These are phyloP conservation scores for Embidobia sp. DNA, from an alignment of 2,888 invertebrate species.

Conservation along the genomic window DNA sequence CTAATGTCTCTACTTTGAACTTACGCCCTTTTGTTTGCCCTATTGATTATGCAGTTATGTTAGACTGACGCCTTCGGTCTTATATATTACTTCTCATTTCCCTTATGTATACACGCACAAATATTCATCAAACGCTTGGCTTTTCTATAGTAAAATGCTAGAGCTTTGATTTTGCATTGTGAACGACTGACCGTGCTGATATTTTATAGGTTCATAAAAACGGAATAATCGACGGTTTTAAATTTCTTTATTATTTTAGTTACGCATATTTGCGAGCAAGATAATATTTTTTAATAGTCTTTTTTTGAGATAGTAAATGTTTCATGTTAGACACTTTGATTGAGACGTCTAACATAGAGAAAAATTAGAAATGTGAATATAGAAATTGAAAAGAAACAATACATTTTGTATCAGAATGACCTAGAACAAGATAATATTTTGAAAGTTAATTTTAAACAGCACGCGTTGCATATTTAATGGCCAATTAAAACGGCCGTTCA, in stretches of 20 bases:
- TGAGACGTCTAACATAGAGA: too few species aligned
- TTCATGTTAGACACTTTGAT: too few species aligned
- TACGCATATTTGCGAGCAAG: neutral
- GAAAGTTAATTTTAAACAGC: too few species aligned
- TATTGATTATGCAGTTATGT: constrained; percentile 74
- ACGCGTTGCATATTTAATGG: too few species aligned
- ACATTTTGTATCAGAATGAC: too few species aligned
- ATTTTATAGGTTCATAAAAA: constrained; percentile 31
- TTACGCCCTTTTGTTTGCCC: constrained; percentile 73
- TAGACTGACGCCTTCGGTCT: constrained; percentile 63
- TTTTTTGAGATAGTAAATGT: too few species aligned
- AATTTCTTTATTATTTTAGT: constrained; percentile 27
- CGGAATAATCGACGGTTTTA: constrained; percentile 27
- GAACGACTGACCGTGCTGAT: constrained; percentile 14
- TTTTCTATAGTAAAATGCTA: constrained; percentile 4
- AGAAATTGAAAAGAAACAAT: too few species aligned
- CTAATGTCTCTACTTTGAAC: constrained; percentile 65
- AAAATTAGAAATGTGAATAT: too few species aligned
- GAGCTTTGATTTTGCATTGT: constrained; percentile 19
- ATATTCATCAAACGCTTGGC: neutral
- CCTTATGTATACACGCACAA: neutral
- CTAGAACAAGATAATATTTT: too few species aligned
- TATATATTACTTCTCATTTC: constrained; percentile 42
- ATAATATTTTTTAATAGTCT: constrained; percentile 29
- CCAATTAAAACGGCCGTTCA: too few species aligned